phyloP scores from a whole-genome alignment of 1,140 invertebrate species.

The Ooceraea biroi region DNA sequence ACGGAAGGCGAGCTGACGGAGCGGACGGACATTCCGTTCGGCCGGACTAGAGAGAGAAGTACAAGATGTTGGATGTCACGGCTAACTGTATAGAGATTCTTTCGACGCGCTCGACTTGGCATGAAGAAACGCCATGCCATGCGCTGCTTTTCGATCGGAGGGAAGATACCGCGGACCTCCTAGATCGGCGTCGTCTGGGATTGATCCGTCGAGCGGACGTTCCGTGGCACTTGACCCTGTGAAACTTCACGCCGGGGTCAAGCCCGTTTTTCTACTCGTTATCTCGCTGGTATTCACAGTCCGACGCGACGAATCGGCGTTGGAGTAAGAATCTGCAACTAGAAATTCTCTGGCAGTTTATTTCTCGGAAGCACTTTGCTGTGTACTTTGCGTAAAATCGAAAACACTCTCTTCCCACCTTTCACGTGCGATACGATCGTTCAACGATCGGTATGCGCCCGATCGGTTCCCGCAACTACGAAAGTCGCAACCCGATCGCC shows the following conservation, averaged over 20 bases:
- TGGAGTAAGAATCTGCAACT: too few relatives aligned
- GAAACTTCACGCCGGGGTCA: slow-evolving; percentile 34
- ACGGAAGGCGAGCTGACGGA: slow-evolving; percentile 22
- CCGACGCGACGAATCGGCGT: not conserved
- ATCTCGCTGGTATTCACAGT: not conserved
- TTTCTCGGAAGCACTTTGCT: slow-evolving; percentile 19
- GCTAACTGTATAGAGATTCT: slow-evolving; percentile 70
- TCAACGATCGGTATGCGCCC: slow-evolving; percentile 33
- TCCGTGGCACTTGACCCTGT: slow-evolving; percentile 27
- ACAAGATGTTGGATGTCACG: slow-evolving; percentile 20
- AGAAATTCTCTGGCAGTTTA: slow-evolving; percentile 17
- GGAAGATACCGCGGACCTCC: slow-evolving; percentile 66
- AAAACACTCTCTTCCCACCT: slow-evolving; percentile 19
- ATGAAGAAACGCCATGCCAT: slow-evolving; percentile 56
- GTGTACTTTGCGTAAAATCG: not conserved
- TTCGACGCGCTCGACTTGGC: slow-evolving; percentile 67
- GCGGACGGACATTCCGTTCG: slow-evolving; percentile 46
- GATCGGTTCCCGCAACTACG: slow-evolving; percentile 45
- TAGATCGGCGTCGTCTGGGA: slow-evolving; percentile 37
- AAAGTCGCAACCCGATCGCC: slow-evolving; percentile 49
- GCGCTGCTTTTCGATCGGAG: slow-evolving; percentile 61
- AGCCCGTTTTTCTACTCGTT: slow-evolving; percentile 35
- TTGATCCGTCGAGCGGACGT: slow-evolving; percentile 20
- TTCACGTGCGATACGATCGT: slow-evolving; percentile 14
- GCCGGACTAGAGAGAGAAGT: slow-evolving; percentile 25